Evolutionary conservation across 2,888 invertebrate species (phyloP), one percentile per base, ranked within the genome.

Genomic region (Mycalesis mineus): DNA sequence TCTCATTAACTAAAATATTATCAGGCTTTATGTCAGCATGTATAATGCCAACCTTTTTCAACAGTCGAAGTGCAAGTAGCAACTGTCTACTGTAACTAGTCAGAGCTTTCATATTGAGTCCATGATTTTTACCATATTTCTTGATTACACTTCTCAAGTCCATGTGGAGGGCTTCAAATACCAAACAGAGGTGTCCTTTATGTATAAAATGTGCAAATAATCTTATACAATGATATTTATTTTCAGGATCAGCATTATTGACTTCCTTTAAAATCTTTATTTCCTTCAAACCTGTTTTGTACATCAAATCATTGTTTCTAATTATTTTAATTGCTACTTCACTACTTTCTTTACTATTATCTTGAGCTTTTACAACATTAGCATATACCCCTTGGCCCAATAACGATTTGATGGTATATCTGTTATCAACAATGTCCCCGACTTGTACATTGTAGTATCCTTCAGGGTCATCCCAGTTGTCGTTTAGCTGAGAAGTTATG

Each of bases 11-110:
- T 84, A 99, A 91, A 84, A 99, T 99, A 83, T 99, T 99, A 81
- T 99, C 99, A 9, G 99, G 99, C 84, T 99, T 99, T 71, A 99
- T 98, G 84, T 99, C 99, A 73, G 98, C 98, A 91, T 99, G 99
- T 54, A 99, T 89, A 68, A 99, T 97, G 68, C 96, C 97, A 67
- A 97, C 95, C 82, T 97, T 97, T 80, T 97, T 98, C 56, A 99
- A 90, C 47, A 98, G 91, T 77, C 97, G 96, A 63, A 99, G 88
- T 0, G 99, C 98, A 66, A 98, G 86, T 67, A 99, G 93, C 62
- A 99, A 86, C 80, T 98, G 98, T 75, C 98, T 97, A 37, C 96
- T 96, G 83, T 99, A 99, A 66, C 97, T 98, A 61, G 97, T 92
- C 15, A 99, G 96, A 17, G 98, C 98, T 89, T 98, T 98, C 60